Conservation (phyloP, 2,888 invertebrate genomes). For the Ophioninae sp. region DNA sequence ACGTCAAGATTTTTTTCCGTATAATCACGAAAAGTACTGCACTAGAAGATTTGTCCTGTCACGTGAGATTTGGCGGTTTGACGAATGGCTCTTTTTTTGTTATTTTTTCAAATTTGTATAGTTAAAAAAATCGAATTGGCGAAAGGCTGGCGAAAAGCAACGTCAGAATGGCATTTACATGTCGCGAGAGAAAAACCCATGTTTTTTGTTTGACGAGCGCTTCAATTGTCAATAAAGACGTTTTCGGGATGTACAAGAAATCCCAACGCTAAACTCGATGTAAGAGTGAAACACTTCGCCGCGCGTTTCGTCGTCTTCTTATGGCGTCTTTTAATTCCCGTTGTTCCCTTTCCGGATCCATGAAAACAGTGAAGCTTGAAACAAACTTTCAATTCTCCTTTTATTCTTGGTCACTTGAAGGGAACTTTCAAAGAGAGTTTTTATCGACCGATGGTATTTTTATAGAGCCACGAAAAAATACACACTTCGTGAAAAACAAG, state of each 20-base stretch:
- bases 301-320: not conserved
- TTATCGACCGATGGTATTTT: too few species aligned
- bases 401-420: too few species aligned
- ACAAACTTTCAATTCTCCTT: too few species aligned
- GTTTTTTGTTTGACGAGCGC: conserved; percentile 32
- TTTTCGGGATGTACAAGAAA: not conserved
- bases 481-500: too few species aligned
- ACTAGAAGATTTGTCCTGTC: not conserved
- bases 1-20: not conserved
- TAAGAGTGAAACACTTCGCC: not conserved
- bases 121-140: conserved; percentile 35
- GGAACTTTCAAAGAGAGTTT: too few species aligned
- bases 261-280: not conserved
- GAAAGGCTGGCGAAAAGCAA: conserved; percentile 52
- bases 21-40: not conserved
- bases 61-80: conserved; percentile 47
- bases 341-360: too few species aligned
- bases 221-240: conserved; percentile 33
- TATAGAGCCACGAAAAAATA: too few species aligned
- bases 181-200: conserved; percentile 29
- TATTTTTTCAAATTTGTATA: conserved; percentile 25
- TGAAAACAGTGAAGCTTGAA: too few species aligned
- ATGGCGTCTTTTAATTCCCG: too few species aligned
- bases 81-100: conserved; percentile 37
- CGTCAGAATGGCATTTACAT: conserved; percentile 61